Conservation (phyloP, 2,888 invertebrate species). For the Eristalinus sepulchralis region DNA sequence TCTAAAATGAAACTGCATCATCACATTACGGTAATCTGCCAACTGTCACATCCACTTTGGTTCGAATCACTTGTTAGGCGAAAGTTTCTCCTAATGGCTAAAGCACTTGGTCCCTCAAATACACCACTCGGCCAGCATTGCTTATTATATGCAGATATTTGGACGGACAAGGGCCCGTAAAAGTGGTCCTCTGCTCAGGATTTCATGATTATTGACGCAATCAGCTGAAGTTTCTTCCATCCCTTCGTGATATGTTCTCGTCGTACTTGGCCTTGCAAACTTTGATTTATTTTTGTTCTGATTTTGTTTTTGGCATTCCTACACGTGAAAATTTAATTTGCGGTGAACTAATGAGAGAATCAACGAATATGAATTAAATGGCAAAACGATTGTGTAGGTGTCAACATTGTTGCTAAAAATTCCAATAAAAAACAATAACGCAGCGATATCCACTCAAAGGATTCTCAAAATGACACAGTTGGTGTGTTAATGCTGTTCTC, state of each 20-base stretch:
- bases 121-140: background rate
- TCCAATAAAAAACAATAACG: too few relatives aligned
- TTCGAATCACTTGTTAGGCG: constrained; percentile 16
- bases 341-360: too few relatives aligned
- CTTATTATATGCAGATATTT: background rate
- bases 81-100: constrained; percentile 1
- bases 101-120: background rate
- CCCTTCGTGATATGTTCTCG: constrained; percentile 16
- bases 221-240: constrained; percentile 46
- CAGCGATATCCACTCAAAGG: too few relatives aligned
- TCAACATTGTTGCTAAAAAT: too few relatives aligned
- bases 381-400: too few relatives aligned
- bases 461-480: background rate
- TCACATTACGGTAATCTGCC: background rate
- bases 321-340: too few relatives aligned
- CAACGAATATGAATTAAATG: too few relatives aligned
- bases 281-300: background rate
- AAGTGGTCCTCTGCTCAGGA: constrained; percentile 17
- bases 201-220: constrained; percentile 67
- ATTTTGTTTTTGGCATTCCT: constrained; percentile 2
- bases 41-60: constrained; percentile 37
- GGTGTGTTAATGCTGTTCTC: background rate
- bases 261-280: background rate
- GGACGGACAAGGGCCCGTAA: background rate
- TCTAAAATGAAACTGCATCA: background rate